Percentiles rank a stretch among this genome's conserved stretches.
These are phyloP conservation scores for Poeciliopsis paucimaculata DNA, from an alignment of 2,797 vertebrate genomes.

Conservation along the genomic window DNA sequence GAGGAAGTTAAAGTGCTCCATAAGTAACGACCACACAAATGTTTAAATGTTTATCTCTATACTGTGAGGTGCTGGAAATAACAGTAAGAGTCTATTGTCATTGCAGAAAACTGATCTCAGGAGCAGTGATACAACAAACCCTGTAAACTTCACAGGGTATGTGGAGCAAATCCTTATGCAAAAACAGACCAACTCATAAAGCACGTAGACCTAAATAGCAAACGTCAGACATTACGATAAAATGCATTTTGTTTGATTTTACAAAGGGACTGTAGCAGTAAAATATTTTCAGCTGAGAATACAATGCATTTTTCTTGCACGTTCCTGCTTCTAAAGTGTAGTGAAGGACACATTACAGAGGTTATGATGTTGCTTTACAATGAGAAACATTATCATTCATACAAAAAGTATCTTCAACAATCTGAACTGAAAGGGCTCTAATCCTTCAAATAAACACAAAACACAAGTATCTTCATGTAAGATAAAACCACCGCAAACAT, in stretches of 20 bases:
- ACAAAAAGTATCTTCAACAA: not conserved
- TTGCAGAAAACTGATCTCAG: not conserved
- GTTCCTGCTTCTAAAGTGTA: not conserved
- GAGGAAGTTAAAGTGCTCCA: not conserved
- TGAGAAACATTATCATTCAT: not conserved
- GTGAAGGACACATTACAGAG: not conserved
- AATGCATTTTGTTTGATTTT: not conserved
- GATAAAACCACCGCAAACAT: not conserved
- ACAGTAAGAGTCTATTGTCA: not conserved
- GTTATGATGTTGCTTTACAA: not conserved
- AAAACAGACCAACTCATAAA: not conserved
- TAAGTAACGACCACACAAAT: not conserved
- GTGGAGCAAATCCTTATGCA: not conserved
- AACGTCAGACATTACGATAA: not conserved
- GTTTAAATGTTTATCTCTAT: not conserved
- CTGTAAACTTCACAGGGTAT: not conserved
- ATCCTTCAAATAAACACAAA: not conserved
- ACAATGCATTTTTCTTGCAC: not conserved
- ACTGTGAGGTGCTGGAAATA: not conserved
- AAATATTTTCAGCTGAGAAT: not conserved
- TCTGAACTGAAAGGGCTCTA: not conserved
- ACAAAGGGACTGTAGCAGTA: not conserved
- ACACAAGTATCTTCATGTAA: not conserved
- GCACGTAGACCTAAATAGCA: not conserved
- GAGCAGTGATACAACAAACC: not conserved